phyloP scores from a whole-genome alignment of 53 echinoderm and acorn worm species.

The Mesocentrotus franciscanus region DNA sequence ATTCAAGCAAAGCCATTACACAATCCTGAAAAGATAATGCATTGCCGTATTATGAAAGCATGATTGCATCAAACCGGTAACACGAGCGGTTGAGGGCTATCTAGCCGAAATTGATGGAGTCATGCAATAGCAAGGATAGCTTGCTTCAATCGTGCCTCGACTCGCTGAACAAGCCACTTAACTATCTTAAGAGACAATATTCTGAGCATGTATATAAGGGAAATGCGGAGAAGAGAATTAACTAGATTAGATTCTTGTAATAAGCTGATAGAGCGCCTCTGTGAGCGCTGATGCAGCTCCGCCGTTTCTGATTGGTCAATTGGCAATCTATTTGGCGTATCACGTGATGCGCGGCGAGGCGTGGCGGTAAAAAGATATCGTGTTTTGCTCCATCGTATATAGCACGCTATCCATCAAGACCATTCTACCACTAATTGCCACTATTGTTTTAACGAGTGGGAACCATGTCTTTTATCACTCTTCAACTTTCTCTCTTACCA shows the following conservation, averaged over 20 bases:
- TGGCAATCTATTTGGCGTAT: conserved; percentile 56
- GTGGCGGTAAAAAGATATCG: conserved; percentile 46
- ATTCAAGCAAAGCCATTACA: neutral
- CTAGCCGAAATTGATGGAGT: conserved; percentile 36
- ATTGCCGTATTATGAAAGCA: conserved; percentile 14
- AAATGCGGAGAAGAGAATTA: conserved; percentile 50
- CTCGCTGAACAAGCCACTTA: conserved; percentile 52
- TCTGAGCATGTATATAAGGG: conserved; percentile 40
- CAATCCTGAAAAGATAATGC: conserved; percentile 12
- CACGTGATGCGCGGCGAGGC: conserved; percentile 64
- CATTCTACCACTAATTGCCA: conserved; percentile 21
- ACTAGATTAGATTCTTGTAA: conserved; percentile 60
- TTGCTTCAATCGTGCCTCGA: conserved; percentile 13
- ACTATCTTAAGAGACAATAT: conserved; percentile 42
- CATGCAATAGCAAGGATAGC: conserved; percentile 1
- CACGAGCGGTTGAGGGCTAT: conserved; percentile 12
- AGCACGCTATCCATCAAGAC: conserved; percentile 29
- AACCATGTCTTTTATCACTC: neutral
- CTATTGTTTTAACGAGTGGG: conserved; percentile 31
- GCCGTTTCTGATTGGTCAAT: conserved; percentile 48
- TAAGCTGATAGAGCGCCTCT: conserved; percentile 51
- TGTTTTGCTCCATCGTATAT: neutral
- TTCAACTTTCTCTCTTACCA: neutral
- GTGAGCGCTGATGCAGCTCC: conserved; percentile 45
- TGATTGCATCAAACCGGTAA: conserved; percentile 4